Evolutionary conservation across 1,140 invertebrate species (phyloP).

Genomic region (Yoshiicerus persimilis): DNA sequence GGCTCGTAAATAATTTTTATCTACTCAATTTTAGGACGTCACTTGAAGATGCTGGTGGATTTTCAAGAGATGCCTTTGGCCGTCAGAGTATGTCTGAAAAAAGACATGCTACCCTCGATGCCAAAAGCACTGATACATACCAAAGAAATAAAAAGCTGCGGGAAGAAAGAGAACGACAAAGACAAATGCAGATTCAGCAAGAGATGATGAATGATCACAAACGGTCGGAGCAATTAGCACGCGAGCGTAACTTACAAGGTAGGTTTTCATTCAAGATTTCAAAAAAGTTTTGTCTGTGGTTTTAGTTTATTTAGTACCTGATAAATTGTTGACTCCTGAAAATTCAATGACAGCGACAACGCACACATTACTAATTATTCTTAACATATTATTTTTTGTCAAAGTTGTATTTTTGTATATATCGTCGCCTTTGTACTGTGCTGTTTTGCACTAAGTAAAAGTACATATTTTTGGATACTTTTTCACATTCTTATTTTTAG

Average conservation of each 20-base stretch:
- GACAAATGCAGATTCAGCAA: slow-evolving; percentile 46
- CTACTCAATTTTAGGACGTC: slow-evolving; percentile 60
- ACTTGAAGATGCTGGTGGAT: slow-evolving; percentile 70
- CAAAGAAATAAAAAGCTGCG: slow-evolving; percentile 83
- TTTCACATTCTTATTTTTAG: neutral
- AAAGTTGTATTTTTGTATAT: too few species aligned
- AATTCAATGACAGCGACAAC: neutral
- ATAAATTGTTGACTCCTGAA: neutral
- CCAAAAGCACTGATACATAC: slow-evolving; percentile 92
- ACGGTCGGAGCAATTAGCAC: slow-evolving; percentile 34
- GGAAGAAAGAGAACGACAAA: slow-evolving; percentile 51
- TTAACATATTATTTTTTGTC: neutral
- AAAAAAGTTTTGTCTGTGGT: neutral
- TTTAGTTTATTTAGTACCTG: neutral
- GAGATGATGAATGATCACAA: slow-evolving; percentile 41
- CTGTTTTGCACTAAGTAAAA: neutral
- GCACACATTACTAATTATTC: neutral
- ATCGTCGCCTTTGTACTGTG: neutral
- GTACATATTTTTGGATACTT: neutral
- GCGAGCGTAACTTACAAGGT: slow-evolving; percentile 48
- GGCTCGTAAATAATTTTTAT: neutral
- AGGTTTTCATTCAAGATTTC: neutral
- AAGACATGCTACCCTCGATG: slow-evolving; percentile 88
- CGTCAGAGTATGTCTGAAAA: slow-evolving; percentile 97
- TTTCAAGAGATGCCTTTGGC: slow-evolving; percentile 86